These are phyloP conservation scores for Prunella himalayana DNA, from an alignment of 2,113 vertebrate genomes.

Conservation along the genomic window DNA sequence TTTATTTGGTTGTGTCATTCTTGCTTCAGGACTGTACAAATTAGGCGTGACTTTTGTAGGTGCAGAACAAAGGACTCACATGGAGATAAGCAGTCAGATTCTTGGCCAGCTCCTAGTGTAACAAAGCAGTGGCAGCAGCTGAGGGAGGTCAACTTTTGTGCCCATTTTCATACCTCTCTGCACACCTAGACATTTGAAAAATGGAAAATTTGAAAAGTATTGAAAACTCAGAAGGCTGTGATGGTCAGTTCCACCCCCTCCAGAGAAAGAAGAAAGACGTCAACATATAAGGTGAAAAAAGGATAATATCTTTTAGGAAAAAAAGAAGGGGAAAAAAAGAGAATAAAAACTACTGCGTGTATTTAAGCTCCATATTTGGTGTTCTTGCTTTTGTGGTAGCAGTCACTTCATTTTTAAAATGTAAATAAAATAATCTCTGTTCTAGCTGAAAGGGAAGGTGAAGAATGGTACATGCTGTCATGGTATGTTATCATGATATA, in stretches of 20 bases:
- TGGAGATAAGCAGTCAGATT: constrained; percentile 1
- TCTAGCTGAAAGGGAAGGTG: neutral
- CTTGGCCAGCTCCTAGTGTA: neutral
- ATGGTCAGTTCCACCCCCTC: neutral
- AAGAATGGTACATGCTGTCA: neutral
- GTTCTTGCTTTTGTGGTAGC: neutral
- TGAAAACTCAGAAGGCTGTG: neutral
- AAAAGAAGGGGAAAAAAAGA: neutral
- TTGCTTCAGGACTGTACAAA: neutral
- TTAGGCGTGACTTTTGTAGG: neutral
- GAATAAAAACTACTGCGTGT: no score
- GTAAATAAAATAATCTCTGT: neutral
- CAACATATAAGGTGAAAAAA: neutral
- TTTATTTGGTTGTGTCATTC: neutral
- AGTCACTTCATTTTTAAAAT: neutral
- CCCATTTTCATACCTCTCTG: neutral
- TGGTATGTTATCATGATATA: neutral
- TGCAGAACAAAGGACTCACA: constrained; percentile 3
- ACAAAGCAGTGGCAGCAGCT: neutral
- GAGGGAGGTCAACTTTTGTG: neutral
- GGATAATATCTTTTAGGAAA: neutral
- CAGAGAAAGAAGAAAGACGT: neutral
- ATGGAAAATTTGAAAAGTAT: neutral
- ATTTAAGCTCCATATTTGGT: neutral
- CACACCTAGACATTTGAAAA: neutral